These are phyloP conservation scores for Petrocephalus zakoni DNA, from an alignment of 2,113 vertebrate species.

Conservation along the genomic window DNA sequence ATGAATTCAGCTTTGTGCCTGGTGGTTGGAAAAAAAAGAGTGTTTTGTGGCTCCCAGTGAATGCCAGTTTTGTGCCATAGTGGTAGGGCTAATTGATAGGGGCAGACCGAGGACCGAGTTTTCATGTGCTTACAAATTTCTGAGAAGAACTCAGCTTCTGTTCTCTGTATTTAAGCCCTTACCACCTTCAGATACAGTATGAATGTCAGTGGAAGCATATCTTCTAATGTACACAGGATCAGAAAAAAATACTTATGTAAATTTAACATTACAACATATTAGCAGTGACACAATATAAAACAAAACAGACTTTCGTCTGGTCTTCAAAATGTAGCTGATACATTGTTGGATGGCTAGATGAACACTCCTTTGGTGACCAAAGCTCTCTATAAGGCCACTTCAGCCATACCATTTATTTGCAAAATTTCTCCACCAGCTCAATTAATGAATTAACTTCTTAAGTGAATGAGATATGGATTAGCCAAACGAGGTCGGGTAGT, in stretches of 20 bases:
- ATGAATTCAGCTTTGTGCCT: constrained; percentile 50
- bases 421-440: background rate
- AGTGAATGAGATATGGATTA: background rate
- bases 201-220: background rate
- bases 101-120: background rate
- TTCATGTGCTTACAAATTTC: background rate
- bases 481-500: background rate
- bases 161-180: constrained; percentile 1
- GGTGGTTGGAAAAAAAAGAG: constrained; percentile 25
- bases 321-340: too few species aligned
- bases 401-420: background rate
- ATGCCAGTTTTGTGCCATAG: constrained; percentile 24
- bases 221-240: background rate
- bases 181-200: background rate
- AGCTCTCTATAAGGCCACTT: background rate
- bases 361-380: background rate
- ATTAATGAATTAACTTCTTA: background rate
- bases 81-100: background rate
- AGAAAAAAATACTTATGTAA: background rate
- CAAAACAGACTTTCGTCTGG: too few species aligned
- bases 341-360: background rate
- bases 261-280: background rate
- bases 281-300: background rate
- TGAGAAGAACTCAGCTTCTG: background rate
- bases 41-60: constrained; percentile 33